phyloP scores from a whole-genome alignment of 2,113 vertebrate species.

The Zosterops lateralis region DNA sequence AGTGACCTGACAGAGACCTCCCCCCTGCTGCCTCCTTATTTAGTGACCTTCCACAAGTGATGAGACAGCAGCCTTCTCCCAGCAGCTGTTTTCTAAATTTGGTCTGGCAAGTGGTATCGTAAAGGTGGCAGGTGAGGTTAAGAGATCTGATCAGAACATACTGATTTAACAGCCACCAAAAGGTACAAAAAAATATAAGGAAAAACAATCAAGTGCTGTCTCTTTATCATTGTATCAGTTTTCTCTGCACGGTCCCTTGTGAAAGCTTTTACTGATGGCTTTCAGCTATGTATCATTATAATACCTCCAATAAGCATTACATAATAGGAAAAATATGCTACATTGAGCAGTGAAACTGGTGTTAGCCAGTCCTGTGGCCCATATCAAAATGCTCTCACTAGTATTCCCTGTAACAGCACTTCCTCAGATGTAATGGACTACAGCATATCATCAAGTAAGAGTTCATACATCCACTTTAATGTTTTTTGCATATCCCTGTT shows the following conservation, averaged over 20 bases:
- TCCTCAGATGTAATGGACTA: constrained; percentile 38
- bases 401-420: constrained; percentile 21
- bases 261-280: constrained; percentile 39
- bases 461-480: constrained; percentile 36
- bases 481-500: constrained; percentile 35
- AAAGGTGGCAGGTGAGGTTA: constrained; percentile 3
- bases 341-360: constrained; percentile 8
- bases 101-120: background rate
- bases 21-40: background rate
- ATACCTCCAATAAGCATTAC: constrained; percentile 28
- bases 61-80: background rate
- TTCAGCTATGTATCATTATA: constrained; percentile 50
- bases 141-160: background rate
- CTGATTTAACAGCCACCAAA: background rate
- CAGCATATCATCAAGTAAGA: constrained; percentile 1
- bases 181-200: background rate
- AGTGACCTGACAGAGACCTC: background rate
- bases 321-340: constrained; percentile 46
- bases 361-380: constrained; percentile 10
- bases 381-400: constrained; percentile 3
- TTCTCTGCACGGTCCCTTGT: background rate
- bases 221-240: constrained; percentile 56
- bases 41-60: background rate
- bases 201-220: constrained; percentile 43
- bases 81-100: constrained; percentile 31